Evolutionary conservation across 2,888 invertebrate species (phyloP).

Genomic region (Odontothrips loti): DNA sequence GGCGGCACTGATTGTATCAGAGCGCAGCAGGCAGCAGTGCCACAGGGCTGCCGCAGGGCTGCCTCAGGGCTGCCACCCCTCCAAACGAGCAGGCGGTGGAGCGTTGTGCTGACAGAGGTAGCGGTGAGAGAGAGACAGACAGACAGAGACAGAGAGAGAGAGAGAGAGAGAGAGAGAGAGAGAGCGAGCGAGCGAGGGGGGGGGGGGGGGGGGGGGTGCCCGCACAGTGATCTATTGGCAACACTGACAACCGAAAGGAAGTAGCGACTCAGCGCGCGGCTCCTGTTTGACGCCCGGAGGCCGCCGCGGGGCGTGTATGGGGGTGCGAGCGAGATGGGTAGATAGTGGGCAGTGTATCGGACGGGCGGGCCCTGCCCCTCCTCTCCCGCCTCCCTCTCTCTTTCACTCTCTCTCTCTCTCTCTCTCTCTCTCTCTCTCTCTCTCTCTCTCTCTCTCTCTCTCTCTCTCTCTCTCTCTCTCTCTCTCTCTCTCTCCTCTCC

Average conservation of each 20-base stretch:
- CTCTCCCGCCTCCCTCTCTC: background rate
- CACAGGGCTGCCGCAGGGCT: too few species aligned
- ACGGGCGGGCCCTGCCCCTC: background rate
- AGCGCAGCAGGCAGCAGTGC: too few species aligned
- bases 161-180: background rate
- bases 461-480: background rate
- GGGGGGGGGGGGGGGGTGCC: background rate
- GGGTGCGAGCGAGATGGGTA: background rate
- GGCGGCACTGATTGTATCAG: too few species aligned
- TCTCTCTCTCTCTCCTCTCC: background rate
- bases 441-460: background rate
- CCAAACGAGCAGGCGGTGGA: background rate
- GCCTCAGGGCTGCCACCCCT: background rate
- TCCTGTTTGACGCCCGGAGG: background rate
- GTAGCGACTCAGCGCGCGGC: constrained; percentile 2
- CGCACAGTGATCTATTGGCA: background rate
- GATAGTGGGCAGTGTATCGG: background rate
- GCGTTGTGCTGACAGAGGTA: background rate
- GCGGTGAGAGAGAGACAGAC: background rate
- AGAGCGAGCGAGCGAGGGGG: background rate
- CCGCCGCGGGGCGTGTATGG: background rate
- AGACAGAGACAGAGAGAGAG: background rate
- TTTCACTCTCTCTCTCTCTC: background rate
- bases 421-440: background rate
- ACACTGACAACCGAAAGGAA: background rate